Evolutionary conservation across 2,888 invertebrate genomes (phyloP), one percentile per base, ranked within the genome.

Genomic region (Cybosia mesomella): DNA sequence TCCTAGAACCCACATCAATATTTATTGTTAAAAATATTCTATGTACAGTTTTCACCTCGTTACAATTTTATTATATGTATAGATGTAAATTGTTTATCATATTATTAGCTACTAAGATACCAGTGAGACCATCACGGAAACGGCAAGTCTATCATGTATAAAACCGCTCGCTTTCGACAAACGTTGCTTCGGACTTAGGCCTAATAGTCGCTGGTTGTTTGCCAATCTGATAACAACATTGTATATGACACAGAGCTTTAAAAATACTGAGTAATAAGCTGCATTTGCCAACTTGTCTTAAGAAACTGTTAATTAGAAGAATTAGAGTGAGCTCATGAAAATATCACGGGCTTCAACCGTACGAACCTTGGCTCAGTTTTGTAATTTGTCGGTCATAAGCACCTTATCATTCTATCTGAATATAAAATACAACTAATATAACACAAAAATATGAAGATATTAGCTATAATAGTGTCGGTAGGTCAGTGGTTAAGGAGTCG

Each of bases 191-290:
- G 15, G 5, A 7, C 15, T 55, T 7, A 55, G 7, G 28, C 15
- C 22, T 54, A 24, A 28, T 55, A 39, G 7, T 21, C 54, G 4
- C 54, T 63, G 34, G 73, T 81, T 24, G 15, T 10, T 36, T 76
- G 81, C 79, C 76, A 79, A 81, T 68, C 69, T 59, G 79, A 73
- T 75, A 78, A 62, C 22, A 24, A 61, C 64, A 54, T 21, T 32
- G 55, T 43, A 66, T 15, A 24, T 32, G 62, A 58, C 61, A 63
- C 43, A 15, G 34, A 24, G 58, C 64, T 60, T 10, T 49, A 61
- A 61, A 64, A 64, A 57, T 34, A 60, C 64, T 57, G 9, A 58
- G 21, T 66, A 70, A 67, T 53, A 70, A 54, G 53, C 49, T 64
- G 53, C 28, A 64, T 55, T 68, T 73, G 70, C 79, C 71, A 78